Evolutionary conservation across 92 coral and sea anemone genomes (phyloP).

Genomic region (Hydrozoanthus gracilis): DNA sequence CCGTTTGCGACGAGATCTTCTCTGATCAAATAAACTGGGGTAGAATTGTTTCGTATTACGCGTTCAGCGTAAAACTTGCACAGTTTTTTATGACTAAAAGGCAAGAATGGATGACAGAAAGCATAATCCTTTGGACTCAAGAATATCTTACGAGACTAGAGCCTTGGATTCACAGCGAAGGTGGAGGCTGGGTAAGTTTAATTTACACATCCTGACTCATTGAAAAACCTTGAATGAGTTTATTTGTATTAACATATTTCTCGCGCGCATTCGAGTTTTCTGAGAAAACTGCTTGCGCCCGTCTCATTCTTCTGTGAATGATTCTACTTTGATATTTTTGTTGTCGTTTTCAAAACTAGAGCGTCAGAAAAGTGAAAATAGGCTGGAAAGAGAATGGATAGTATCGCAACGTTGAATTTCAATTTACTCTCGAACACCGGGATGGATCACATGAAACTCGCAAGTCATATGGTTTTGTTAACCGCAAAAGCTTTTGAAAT

Average conservation of each 20-base stretch:
- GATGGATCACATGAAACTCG: background rate
- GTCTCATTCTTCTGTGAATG: background rate
- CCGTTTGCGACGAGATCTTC: slow-evolving; percentile 64
- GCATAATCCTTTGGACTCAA: slow-evolving; percentile 61
- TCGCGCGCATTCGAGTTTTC: background rate
- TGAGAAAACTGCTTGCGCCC: background rate
- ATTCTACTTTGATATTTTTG: background rate
- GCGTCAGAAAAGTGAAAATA: background rate
- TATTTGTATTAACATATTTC: background rate
- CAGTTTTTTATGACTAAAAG: slow-evolving; percentile 61
- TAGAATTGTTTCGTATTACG: slow-evolving; percentile 58
- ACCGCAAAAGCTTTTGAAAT: slow-evolving; percentile 11
- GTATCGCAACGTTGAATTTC: background rate
- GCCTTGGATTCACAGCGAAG: slow-evolving; percentile 65
- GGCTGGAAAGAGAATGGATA: background rate
- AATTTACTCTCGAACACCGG: background rate
- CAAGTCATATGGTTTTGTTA: slow-evolving; percentile 2
- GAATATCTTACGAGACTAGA: slow-evolving; percentile 49
- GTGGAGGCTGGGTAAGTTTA: slow-evolving; percentile 71
- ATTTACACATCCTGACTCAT: slow-evolving; percentile 1
- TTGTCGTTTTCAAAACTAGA: background rate
- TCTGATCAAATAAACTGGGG: slow-evolving; percentile 72
- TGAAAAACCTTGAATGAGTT: slow-evolving; percentile 2
- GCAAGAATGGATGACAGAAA: slow-evolving; percentile 50
- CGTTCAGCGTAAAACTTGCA: slow-evolving; percentile 68